A percentile compares a stretch with the other conserved stretches of the same genome.
phyloP scores from a whole-genome alignment of 1,140 invertebrate genomes.

The Paracyclopina nana region DNA sequence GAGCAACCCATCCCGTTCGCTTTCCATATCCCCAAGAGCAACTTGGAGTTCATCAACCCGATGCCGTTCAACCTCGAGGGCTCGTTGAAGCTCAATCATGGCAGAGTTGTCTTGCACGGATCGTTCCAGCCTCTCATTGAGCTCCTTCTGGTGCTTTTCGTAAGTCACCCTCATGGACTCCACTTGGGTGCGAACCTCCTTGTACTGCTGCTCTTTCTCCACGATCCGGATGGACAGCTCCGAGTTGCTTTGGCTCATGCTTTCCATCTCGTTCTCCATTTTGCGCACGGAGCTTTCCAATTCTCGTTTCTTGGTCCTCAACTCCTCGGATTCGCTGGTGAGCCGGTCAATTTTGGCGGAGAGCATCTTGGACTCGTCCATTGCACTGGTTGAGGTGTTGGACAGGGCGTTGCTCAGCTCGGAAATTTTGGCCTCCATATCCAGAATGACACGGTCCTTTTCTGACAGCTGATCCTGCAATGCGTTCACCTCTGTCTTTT shows the following conservation, averaged over 20 bases:
- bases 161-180: conserved; percentile 8
- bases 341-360: neutral
- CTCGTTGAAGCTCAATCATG: neutral
- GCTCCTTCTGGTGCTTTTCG: conserved; percentile 8
- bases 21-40: neutral
- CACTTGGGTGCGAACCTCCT: conserved; percentile 1
- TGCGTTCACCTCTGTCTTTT: conserved; percentile 14
- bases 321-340: conserved; percentile 1
- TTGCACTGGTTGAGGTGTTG: neutral
- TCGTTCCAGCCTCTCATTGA: neutral
- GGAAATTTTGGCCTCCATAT: neutral
- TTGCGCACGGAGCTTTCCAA: conserved; percentile 5
- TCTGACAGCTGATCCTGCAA: conserved; percentile 10
- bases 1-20: conserved; percentile 9
- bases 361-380: conserved; percentile 6
- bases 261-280: conserved; percentile 1
- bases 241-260: conserved; percentile 4
- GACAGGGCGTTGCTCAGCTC: neutral
- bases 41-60: conserved; percentile 14
- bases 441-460: conserved; percentile 7
- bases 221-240: conserved; percentile 8
- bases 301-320: conserved; percentile 3
- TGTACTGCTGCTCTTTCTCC: conserved; percentile 8
- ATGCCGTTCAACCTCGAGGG: conserved; percentile 4
- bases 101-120: neutral